phyloP scores from a whole-genome alignment of 2,113 vertebrate genomes.

The Plotosus lineatus region DNA sequence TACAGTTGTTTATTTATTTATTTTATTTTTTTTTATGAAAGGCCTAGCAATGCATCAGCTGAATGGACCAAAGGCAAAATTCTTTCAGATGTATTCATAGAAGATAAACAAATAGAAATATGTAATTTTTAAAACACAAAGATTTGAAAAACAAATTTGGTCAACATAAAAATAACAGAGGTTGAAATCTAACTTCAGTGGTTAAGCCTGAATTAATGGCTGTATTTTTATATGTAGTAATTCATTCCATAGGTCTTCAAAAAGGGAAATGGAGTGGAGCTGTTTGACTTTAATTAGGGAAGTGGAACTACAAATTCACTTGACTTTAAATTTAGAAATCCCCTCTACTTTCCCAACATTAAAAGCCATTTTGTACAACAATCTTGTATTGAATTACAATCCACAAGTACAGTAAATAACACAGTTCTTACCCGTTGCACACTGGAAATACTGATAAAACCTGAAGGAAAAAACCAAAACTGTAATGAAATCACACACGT shows the following conservation, averaged over 20 bases:
- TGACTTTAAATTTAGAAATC: too few relatives aligned
- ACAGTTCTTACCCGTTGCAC: conserved; percentile 68
- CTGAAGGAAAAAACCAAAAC: conserved; percentile 49
- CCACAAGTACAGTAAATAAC: background rate
- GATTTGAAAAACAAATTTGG: background rate
- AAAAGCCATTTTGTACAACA: background rate
- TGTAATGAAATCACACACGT: background rate
- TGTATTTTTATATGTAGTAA: background rate
- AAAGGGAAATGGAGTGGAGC: background rate
- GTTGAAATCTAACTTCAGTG: background rate
- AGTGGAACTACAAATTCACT: background rate
- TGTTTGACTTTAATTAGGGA: background rate
- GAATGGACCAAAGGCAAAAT: background rate
- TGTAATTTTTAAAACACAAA: background rate
- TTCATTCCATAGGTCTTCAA: background rate
- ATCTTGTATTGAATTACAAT: background rate
- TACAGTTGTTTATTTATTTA: too few relatives aligned
- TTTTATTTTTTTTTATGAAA: background rate
- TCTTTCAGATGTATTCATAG: background rate
- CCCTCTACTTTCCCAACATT: background rate
- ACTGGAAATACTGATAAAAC: conserved; percentile 69
- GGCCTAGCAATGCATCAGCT: background rate
- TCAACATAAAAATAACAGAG: background rate
- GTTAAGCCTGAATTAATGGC: background rate
- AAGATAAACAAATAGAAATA: background rate